A percentile compares a stretch with the other conserved stretches of the same genome.
phyloP scores from a whole-genome alignment of 1,140 invertebrate species.

The Phocides pigmalion region DNA sequence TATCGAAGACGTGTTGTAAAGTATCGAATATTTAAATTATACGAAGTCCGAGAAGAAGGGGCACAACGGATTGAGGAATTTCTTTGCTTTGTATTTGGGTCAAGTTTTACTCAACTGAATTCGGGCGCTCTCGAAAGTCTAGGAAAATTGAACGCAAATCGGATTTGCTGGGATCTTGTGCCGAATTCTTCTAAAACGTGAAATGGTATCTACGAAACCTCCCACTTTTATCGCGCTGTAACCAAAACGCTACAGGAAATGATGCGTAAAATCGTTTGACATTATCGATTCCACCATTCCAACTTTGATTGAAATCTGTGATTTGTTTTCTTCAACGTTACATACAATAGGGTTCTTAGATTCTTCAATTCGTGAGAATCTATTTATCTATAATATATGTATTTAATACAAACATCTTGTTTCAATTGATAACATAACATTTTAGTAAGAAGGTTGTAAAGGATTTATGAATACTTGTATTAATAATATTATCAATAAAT shows the following conservation, averaged over 20 bases:
- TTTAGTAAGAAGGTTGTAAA: too few species aligned
- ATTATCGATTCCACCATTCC: constrained; percentile 1
- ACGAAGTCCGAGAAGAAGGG: constrained; percentile 51
- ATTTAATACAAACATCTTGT: too few species aligned
- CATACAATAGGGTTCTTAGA: too few species aligned
- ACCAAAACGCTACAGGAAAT: constrained; percentile 9
- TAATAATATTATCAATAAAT: too few species aligned
- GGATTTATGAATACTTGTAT: too few species aligned
- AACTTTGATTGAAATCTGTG: background rate
- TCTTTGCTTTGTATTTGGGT: constrained; percentile 60
- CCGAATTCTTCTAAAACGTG: constrained; percentile 57
- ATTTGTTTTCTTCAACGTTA: background rate
- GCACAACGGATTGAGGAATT: constrained; percentile 49
- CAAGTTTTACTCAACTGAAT: constrained; percentile 56
- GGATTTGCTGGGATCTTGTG: constrained; percentile 66
- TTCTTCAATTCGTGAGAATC: too few species aligned
- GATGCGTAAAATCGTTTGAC: constrained; percentile 5
- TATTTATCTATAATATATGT: too few species aligned
- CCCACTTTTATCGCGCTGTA: constrained; percentile 14
- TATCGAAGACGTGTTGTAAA: constrained; percentile 12
- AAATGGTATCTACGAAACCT: constrained; percentile 47
- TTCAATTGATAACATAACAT: too few species aligned
- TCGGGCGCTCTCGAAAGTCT: constrained; percentile 65
- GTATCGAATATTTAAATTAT: constrained; percentile 57
- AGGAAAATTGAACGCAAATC: constrained; percentile 78